A percentile compares a stretch with the other conserved stretches of the same genome.
Conservation (phyloP, 53 echinoderm and acorn worm species). For the Hippasteria phrygiana region DNA sequence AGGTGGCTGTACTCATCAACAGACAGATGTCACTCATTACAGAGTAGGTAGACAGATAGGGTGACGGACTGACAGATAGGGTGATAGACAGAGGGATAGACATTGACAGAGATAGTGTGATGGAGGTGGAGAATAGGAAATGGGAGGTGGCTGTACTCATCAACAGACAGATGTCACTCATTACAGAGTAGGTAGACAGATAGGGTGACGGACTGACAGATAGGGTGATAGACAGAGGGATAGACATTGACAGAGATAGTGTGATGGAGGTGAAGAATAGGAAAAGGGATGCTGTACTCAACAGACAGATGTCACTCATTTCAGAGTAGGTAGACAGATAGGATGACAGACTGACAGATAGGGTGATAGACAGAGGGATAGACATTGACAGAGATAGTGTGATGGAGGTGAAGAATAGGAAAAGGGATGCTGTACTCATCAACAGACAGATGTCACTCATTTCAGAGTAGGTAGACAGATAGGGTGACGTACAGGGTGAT, state of each 20-base stretch:
- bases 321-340: slow-evolving; percentile 77
- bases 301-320: slow-evolving; percentile 64
- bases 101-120: no score
- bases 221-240: not conserved
- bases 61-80: not conserved
- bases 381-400: not conserved
- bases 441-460: slow-evolving; percentile 75
- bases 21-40: no score
- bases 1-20: no score
- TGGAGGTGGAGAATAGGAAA: slow-evolving; percentile 67
- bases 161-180: slow-evolving; percentile 56
- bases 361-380: not conserved
- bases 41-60: no score
- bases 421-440: not conserved
- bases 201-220: not conserved
- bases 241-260: not conserved
- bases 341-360: not conserved
- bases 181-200: slow-evolving; percentile 82
- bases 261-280: slow-evolving; percentile 42
- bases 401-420: no score
- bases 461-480: slow-evolving; percentile 73
- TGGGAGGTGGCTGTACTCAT: not conserved
- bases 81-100: not conserved
- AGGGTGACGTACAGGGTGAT: not conserved
- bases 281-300: slow-evolving; percentile 25